These are phyloP conservation scores for Enteromius paludinosus DNA, from an alignment of 2,797 vertebrate species.

Conservation along the genomic window DNA sequence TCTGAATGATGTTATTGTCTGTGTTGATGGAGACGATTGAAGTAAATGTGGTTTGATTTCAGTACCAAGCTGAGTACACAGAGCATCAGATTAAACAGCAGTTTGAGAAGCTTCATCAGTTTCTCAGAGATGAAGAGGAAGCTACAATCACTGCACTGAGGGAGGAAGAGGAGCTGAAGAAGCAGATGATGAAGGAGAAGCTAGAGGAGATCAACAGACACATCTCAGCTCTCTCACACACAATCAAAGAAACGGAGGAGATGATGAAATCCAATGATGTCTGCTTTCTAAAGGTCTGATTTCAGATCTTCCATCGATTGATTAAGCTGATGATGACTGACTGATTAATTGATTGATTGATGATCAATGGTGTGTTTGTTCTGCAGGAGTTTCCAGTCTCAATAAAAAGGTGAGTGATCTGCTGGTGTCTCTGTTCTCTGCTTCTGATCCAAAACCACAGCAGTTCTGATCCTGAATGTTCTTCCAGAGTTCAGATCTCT, in stretches of 20 bases:
- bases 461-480: background rate
- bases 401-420: background rate
- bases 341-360: background rate
- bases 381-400: background rate
- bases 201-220: background rate
- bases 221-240: background rate
- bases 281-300: background rate
- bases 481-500: background rate
- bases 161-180: too few relatives aligned
- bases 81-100: background rate
- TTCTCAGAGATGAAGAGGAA: too few relatives aligned
- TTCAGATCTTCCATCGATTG: background rate
- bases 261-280: background rate
- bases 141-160: too few relatives aligned
- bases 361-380: background rate
- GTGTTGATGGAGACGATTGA: too few relatives aligned
- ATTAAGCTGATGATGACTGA: too few relatives aligned
- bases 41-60: too few relatives aligned
- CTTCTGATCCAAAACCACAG: background rate
- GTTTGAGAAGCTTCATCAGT: too few relatives aligned
- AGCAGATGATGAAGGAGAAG: background rate
- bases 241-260: background rate
- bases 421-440: background rate
- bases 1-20: too few relatives aligned
- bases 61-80: background rate